phyloP scores from a whole-genome alignment of 2,113 vertebrate species.

The Cyanoliseus patagonus region DNA sequence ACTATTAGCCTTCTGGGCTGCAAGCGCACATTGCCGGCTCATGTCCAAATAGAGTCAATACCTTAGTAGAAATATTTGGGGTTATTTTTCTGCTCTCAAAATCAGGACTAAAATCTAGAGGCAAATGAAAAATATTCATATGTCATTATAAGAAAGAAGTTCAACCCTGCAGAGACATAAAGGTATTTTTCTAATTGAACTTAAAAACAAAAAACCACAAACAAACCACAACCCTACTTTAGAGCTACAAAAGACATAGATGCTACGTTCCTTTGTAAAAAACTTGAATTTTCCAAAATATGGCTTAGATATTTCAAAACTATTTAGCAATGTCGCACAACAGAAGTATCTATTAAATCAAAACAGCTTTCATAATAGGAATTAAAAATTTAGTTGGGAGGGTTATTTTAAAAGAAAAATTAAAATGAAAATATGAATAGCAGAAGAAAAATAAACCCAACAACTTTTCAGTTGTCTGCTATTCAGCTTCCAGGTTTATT shows the following conservation, averaged over 20 bases:
- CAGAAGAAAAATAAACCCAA: not conserved
- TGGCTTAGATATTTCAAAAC: not conserved
- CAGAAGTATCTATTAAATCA: not conserved
- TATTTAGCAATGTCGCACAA: not conserved
- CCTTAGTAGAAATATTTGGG: not conserved
- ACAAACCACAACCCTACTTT: not conserved
- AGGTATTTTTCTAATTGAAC: not conserved
- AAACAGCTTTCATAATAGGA: not conserved
- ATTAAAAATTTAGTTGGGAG: not conserved
- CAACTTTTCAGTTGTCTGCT: not conserved
- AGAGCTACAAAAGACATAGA: not conserved
- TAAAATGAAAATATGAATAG: not conserved
- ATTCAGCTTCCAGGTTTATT: not conserved
- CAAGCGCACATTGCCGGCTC: not conserved
- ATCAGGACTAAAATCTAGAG: not conserved
- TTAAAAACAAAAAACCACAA: not conserved
- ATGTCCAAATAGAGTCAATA: not conserved
- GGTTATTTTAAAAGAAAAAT: not conserved
- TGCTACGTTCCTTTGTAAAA: not conserved
- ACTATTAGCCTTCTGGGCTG: not conserved
- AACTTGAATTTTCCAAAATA: not conserved
- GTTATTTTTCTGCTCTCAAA: not conserved
- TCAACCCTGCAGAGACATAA: not conserved
- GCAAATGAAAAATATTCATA: not conserved
- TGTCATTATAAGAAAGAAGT: not conserved